phyloP scores from a whole-genome alignment of 1,140 invertebrate species.

The Lanistes nyassanus region DNA sequence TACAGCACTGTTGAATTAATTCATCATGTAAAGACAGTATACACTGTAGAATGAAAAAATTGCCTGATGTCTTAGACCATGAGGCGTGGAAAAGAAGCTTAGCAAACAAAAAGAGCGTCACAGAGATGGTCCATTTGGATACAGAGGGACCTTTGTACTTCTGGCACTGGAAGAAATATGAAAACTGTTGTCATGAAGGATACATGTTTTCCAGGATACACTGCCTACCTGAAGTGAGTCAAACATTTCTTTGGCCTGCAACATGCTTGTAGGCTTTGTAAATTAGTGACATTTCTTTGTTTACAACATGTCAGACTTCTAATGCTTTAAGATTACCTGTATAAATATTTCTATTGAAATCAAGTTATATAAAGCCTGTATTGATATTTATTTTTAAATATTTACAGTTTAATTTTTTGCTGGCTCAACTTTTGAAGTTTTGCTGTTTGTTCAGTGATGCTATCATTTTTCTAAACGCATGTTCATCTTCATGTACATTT shows the following conservation, averaged over 20 bases:
- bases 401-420: not conserved
- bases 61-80: no score
- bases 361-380: not conserved
- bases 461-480: no score
- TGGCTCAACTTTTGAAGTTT: no score
- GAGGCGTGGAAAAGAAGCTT: no score
- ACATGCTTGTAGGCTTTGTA: not conserved
- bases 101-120: not conserved
- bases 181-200: conserved; percentile 10
- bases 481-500: no score
- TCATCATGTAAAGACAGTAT: no score
- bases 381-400: not conserved
- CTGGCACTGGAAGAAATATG: conserved; percentile 20
- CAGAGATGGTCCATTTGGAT: not conserved
- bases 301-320: not conserved
- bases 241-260: not conserved
- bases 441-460: no score
- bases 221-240: conserved; percentile 17
- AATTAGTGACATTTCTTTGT: not conserved
- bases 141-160: conserved; percentile 9
- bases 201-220: conserved; percentile 12
- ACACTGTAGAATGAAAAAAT: no score
- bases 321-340: not conserved
- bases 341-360: not conserved
- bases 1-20: no score